A percentile compares a stretch with the other conserved stretches of the same genome.
Conservation (phyloP, 2,888 invertebrate genomes). For the Chymomyza fuscimana region DNA sequence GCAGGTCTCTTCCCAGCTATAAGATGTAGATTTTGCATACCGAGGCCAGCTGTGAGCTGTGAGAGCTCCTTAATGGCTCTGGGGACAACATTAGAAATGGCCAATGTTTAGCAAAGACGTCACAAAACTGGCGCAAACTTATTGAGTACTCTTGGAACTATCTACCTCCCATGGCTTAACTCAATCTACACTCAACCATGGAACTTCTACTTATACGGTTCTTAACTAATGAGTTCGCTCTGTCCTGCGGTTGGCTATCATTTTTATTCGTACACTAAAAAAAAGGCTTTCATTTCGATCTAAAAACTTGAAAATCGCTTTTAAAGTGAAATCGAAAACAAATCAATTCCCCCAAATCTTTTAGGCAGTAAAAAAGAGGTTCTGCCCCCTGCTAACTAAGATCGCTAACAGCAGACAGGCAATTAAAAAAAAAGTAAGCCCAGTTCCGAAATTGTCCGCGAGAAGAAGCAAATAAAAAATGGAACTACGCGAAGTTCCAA, state of each 20-base stretch:
- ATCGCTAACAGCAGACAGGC: no score
- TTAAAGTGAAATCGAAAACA: neutral
- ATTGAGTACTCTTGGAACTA: neutral
- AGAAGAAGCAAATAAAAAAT: no score
- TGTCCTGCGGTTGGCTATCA: neutral
- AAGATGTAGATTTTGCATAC: slow-evolving; percentile 68
- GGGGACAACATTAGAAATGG: neutral
- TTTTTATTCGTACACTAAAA: neutral
- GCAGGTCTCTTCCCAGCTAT: slow-evolving; percentile 34
- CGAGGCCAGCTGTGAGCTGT: neutral
- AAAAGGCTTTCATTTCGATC: neutral
- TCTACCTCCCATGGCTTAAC: neutral
- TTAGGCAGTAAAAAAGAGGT: no score
- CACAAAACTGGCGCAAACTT: neutral
- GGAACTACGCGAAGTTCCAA: no score
- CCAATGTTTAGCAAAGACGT: neutral
- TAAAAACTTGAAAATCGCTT: neutral
- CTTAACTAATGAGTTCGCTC: neutral
- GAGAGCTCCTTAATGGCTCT: neutral
- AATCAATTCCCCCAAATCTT: no score
- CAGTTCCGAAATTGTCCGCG: no score
- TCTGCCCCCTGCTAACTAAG: no score
- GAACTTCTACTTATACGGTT: neutral
- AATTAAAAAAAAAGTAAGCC: no score
- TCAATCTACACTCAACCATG: neutral